Percentiles rank a stretch among this genome's conserved stretches.
Evolutionary conservation across 1,140 invertebrate genomes (phyloP).

Genomic region (Anadara kagoshimensis): DNA sequence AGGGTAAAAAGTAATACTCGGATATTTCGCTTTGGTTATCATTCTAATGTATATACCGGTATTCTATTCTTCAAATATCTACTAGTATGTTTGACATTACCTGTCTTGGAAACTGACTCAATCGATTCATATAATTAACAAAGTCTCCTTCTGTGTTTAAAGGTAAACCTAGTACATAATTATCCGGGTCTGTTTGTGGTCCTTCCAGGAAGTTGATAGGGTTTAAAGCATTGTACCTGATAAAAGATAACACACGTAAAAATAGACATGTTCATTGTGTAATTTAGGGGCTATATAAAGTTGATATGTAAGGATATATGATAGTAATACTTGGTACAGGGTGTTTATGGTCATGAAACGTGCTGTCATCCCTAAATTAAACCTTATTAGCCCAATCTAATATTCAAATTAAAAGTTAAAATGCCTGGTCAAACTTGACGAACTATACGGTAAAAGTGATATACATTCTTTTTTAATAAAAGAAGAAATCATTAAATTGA

Average conservation of each 20-base stretch:
- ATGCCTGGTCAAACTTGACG: too few relatives aligned
- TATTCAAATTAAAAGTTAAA: too few relatives aligned
- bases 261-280: background rate
- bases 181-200: slow-evolving; percentile 34
- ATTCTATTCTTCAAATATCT: too few relatives aligned
- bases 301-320: background rate
- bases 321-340: too few relatives aligned
- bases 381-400: too few relatives aligned
- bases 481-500: background rate
- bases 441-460: background rate
- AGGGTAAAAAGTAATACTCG: too few relatives aligned
- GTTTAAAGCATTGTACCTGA: slow-evolving; percentile 52
- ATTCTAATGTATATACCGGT: too few relatives aligned
- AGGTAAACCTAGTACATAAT: slow-evolving; percentile 24
- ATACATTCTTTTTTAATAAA: background rate
- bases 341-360: too few relatives aligned
- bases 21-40: too few relatives aligned
- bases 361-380: too few relatives aligned
- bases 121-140: slow-evolving; percentile 46
- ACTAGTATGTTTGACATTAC: too few relatives aligned
- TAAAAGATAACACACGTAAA: background rate
- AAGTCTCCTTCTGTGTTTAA: slow-evolving; percentile 54
- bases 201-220: slow-evolving; percentile 60
- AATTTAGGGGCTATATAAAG: background rate
- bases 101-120: slow-evolving; percentile 46